A percentile compares a stretch with the other conserved stretches of the same genome.
These are phyloP conservation scores for Acleris emargana DNA, from an alignment of 2,888 invertebrate genomes.

Conservation along the genomic window DNA sequence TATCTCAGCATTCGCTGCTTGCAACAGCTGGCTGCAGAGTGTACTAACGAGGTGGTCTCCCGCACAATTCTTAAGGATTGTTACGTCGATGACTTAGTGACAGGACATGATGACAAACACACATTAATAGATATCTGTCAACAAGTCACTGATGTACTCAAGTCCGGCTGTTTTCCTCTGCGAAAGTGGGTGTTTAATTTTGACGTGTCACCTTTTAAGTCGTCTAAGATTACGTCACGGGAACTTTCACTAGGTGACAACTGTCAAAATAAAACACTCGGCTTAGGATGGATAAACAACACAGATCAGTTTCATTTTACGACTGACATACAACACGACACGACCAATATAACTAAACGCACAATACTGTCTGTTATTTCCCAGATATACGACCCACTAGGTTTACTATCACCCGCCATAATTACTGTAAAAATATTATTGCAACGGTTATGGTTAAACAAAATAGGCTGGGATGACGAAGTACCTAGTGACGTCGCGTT, in stretches of 20 bases:
- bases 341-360: background rate
- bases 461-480: slow-evolving; percentile 13
- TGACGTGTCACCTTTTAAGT: background rate
- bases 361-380: background rate
- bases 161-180: background rate
- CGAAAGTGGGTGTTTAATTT: slow-evolving; percentile 2
- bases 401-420: slow-evolving; percentile 17
- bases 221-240: background rate
- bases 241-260: background rate
- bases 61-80: background rate
- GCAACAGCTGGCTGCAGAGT: background rate
- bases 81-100: background rate
- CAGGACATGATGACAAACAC: slow-evolving; percentile 1
- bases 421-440: slow-evolving; percentile 27
- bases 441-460: slow-evolving; percentile 29
- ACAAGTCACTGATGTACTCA: background rate
- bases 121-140: background rate
- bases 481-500: slow-evolving; percentile 1
- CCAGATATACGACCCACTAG: slow-evolving; percentile 27
- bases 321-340: background rate
- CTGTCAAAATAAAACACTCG: background rate
- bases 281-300: background rate
- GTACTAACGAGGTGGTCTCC: slow-evolving; percentile 1
- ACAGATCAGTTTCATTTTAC: background rate
- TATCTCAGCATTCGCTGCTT: background rate